Base-by-base conservation (phyloP, 2,113 vertebrate genomes). In the Dasyprocta punctata region DNA sequence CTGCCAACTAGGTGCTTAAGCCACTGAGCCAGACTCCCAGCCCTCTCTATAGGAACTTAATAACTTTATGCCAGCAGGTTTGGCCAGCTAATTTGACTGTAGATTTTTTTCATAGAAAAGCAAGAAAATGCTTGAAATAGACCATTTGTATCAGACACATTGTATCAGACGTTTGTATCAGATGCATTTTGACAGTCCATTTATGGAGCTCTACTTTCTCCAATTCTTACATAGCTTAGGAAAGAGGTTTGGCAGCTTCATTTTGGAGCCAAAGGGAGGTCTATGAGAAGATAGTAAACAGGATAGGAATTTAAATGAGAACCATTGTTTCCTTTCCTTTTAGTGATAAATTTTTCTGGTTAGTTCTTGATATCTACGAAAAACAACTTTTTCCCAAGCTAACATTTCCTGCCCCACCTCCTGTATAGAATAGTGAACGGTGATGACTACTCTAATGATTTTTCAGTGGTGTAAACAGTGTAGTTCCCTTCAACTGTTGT, bases 261-360 rank as follows among this genome's bases (percentile, higher is more conserved):
- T 86, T 97, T 96, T 90, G 80, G 49, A 96, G 96, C 85, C 81
- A 96, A 96, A 58, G 30, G 36, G 36, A 90, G 63, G 86, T 92
- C 95, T 93, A 41, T 44, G 85, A 82, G 82, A 36, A 94, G 88
- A 95, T 22, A 93, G 89, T 97, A 97, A 98, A 98, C 98, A 98
- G 97, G 97, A 98, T 95, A 96, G 91, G 58, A 87, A 94, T 92
- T 97, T 95, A 97, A 97, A 97, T 30, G 90, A 22, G 60, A 80
- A 80, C 96, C 86, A 98, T 98, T 98, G 92, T 96, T 97, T 97
- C 90, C 94, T 96, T 98, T 97, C 97, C 98, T 98, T 96, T 81
- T 65, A 96, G 89, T 93, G 97, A 97, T 96, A 97, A 90, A 84
- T 97, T 97, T 95, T 95, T 94, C 96, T 98, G 90, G 95, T 98